A percentile compares a stretch with the other conserved stretches of the same genome.
phyloP scores from a whole-genome alignment of 2,113 vertebrate species.

The Megaceryle torquata region DNA sequence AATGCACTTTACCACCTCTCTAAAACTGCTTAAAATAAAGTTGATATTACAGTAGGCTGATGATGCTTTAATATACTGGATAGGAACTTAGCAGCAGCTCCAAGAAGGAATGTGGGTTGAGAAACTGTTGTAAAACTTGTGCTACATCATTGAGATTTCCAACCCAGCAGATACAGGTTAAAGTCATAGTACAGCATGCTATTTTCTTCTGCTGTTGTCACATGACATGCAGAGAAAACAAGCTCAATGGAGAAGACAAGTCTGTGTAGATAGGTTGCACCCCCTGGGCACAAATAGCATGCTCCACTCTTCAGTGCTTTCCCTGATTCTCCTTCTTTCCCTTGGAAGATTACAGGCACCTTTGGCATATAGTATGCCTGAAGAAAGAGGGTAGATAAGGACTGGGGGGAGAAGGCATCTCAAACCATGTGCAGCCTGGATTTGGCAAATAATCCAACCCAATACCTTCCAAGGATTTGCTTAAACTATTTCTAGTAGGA shows the following conservation, averaged over 20 bases:
- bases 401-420: not conserved
- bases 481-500: not conserved
- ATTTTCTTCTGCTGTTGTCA: not conserved
- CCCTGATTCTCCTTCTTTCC: not conserved
- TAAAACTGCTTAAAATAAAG: not conserved
- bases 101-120: not conserved
- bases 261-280: not conserved
- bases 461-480: not conserved
- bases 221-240: not conserved
- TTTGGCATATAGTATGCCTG: not conserved
- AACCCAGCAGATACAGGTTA: not conserved
- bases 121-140: not conserved
- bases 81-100: not conserved
- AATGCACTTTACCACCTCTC: not conserved
- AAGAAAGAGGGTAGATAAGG: not conserved
- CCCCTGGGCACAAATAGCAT: not conserved
- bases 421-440: not conserved
- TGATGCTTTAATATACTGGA: not conserved
- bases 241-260: not conserved
- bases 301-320: not conserved
- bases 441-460: not conserved
- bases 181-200: not conserved
- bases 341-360: not conserved
- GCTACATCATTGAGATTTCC: not conserved
- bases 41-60: not conserved